Evolutionary conservation across 1,140 invertebrate genomes (phyloP), one percentile per base, ranked within the genome.

Genomic region (Heliconius hewitsoni): DNA sequence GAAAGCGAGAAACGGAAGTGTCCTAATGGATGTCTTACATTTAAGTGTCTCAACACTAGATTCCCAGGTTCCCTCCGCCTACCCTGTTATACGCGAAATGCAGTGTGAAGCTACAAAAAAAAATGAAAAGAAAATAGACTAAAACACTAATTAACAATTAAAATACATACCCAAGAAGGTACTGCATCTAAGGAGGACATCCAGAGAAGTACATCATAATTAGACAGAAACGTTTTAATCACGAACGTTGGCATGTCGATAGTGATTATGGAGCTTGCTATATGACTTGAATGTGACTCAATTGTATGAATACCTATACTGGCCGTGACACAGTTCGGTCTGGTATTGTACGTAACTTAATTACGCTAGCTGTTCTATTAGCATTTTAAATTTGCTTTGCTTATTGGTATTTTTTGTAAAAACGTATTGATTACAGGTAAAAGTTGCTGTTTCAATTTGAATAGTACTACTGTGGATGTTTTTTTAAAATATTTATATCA

Each of bases 171-270:
- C 34, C 57, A 16, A 46, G 1, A 23, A 71, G 18, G 18, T 60
- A 57, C 70, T 78, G 19, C 66, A 5, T 39, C 23, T 79, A 79
- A 57, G 19, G 78, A 75, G 78, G 60, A 23, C 71, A 73, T 46
- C 37, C 18, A 18, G 6, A 39, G 55, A 73, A 34, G 39, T 80
- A 57, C 46, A 57, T 73, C 9, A 72, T 57, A 79, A 71, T 66
- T 66, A 66, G 3, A 13, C 60, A 30, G 60, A 73, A 42, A 27
- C 39, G 55, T 70, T 74, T 23, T 55, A 71, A 81, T 81, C 79
- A 77, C 79, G 79, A 81, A 73, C 79, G 13, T 70, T 76, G 71
- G 55, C 79, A 76, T 80, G 79, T 52, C 79, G 55, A 9, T 80
- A 80, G 77, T 80, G 23, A 80, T 34, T 80, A 73, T 80, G 37